Base-by-base conservation (phyloP, 2,113 vertebrate genomes). In the Ondatra zibethicus region DNA sequence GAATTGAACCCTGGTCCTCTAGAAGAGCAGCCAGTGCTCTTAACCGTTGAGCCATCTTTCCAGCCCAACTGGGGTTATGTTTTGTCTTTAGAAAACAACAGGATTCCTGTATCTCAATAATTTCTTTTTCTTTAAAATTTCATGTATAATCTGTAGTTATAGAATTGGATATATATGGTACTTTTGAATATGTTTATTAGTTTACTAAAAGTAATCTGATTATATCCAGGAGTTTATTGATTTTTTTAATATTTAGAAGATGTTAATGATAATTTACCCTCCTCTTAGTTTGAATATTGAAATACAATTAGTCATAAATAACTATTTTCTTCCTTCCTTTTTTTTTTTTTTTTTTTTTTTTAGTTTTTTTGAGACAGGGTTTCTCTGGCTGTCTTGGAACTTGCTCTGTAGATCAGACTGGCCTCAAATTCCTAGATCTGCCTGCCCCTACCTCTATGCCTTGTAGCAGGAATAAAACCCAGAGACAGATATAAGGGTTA, bases 181-280 rank as follows among this genome's bases (percentile, higher is more conserved):
- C 7, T 89, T 96, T 96, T 75, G 75, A 89, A 70, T 75, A 61
- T 61, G 10, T 89, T 81, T 84, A 1, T 95, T 94, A 65, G 16
- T 66, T 95, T 97, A 65, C 29, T 91, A 11, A 86, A 6, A 33
- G 7, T 52, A 90, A 58, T 97, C 86, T 93, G 63, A 16, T 94
- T 70, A 66, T 73, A 58, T 17, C 10, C 3, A 86, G n/a, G 65
- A 94, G 6, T 63, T 95, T 89, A 93, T 82, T 94, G 63, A 17
- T 78, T 23, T 96, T 2, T 52, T 75, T 94, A 89, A 68, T 76
- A 75, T 58, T 91, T 91, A 47, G 63, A 94, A 94, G 13, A 73
- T 92, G 29, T 31, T 89, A 85, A 82, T 82, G 36, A 39, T 93
- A 85, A 96, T 88, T 80, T 42, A 77, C 82, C 21, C 8, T 93